These are phyloP conservation scores for Drosophila neutralis DNA, from an alignment of 2,888 invertebrate species.

Conservation along the genomic window DNA sequence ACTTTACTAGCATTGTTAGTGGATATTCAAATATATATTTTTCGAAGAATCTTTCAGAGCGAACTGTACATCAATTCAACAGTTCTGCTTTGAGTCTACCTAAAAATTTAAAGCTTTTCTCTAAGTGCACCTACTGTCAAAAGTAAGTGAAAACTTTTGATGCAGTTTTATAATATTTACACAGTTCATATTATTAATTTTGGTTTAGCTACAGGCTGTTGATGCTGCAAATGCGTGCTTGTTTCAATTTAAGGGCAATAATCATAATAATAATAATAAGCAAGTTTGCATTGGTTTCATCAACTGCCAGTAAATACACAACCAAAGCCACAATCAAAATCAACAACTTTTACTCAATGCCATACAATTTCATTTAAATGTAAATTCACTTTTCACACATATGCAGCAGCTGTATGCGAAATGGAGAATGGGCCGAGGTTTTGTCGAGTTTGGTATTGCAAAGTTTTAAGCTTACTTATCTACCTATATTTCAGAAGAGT, in stretches of 20 bases:
- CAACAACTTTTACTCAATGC: conserved; percentile 51
- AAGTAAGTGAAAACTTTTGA: not conserved
- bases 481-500: conserved; percentile 45
- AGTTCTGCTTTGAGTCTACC: not conserved
- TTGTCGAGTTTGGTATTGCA: conserved; percentile 15
- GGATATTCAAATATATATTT: no score
- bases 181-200: conserved; percentile 2
- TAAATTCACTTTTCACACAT: conserved; percentile 64
- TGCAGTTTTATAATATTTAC: not conserved
- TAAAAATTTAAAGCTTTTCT: not conserved
- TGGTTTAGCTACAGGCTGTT: conserved; percentile 3
- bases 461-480: conserved; percentile 64
- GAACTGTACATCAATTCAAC: not conserved
- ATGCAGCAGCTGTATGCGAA: conserved; percentile 8
- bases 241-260: conserved; percentile 38
- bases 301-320: conserved; percentile 13
- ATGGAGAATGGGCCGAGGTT: not conserved
- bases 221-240: not conserved
- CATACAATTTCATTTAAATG: conserved; percentile 64
- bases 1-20: no score
- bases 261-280: conserved; percentile 29
- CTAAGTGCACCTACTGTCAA: not conserved
- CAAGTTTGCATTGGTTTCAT: conserved; percentile 49
- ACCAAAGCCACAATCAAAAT: conserved; percentile 17
- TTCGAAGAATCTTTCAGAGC: no score